Evolutionary conservation across 2,797 vertebrate genomes (phyloP).

Genomic region (Bradypodion pumilum): DNA sequence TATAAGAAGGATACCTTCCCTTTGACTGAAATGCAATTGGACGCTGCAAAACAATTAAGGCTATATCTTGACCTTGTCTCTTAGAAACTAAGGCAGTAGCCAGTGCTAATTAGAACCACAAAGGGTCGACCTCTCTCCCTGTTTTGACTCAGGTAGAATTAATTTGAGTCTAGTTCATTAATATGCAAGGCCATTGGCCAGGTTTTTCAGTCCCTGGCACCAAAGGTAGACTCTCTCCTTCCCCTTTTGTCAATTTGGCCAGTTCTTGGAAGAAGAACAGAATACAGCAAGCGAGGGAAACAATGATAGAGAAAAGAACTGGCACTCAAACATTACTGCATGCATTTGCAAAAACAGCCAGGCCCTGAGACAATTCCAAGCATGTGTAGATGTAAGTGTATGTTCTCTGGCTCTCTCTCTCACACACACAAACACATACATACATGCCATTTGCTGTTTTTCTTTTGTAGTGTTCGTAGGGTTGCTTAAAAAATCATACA

Average conservation of each 20-base stretch:
- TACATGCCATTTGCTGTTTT: neutral
- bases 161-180: slow-evolving; percentile 46
- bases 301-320: neutral
- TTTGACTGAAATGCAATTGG: neutral
- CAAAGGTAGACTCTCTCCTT: neutral
- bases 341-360: neutral
- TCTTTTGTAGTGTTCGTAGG: neutral
- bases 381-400: neutral
- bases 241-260: too few relatives aligned
- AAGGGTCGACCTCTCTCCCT: slow-evolving; percentile 44
- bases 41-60: slow-evolving; percentile 28
- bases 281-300: neutral
- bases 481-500: neutral
- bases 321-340: neutral
- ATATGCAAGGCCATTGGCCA: neutral
- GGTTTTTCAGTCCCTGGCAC: neutral
- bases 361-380: neutral
- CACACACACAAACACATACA: neutral
- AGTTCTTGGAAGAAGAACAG: neutral
- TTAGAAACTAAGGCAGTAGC: fast-evolving
- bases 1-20: neutral
- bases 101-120: slow-evolving; percentile 53
- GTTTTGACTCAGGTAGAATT: slow-evolving; percentile 44
- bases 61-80: slow-evolving; percentile 24
- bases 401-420: neutral